These are phyloP conservation scores for Drosophila suzukii DNA, from an alignment of 1,140 invertebrate species.

Conservation along the genomic window DNA sequence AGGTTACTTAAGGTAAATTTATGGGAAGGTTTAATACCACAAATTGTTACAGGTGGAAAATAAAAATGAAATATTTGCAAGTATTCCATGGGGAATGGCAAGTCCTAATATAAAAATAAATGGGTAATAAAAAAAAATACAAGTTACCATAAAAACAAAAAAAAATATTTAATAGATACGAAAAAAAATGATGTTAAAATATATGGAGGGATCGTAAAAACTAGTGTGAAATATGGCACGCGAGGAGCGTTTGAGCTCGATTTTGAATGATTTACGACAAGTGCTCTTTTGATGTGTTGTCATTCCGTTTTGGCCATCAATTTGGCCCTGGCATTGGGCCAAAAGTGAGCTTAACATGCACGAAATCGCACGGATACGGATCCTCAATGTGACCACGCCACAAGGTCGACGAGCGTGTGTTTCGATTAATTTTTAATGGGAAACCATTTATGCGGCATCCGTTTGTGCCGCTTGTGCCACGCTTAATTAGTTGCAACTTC, in stretches of 20 bases:
- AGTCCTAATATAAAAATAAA: too few species aligned
- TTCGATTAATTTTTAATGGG: constrained; percentile 66
- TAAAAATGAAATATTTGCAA: too few species aligned
- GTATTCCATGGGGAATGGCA: too few species aligned
- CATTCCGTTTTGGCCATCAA: constrained; percentile 16
- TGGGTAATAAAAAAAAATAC: too few species aligned
- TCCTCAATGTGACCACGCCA: constrained; percentile 3
- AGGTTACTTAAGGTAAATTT: neutral
- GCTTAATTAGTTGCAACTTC: constrained; percentile 63
- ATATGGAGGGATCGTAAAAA: neutral
- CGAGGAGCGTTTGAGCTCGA: neutral
- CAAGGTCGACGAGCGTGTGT: constrained; percentile 9
- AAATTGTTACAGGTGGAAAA: too few species aligned
- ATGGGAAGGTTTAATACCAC: neutral
- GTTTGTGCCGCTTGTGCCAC: constrained; percentile 1
- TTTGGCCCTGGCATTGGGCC: neutral
- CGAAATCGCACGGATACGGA: neutral
- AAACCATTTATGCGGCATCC: constrained; percentile 49
- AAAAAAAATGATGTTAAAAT: neutral
- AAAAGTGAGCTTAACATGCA: constrained; percentile 13
- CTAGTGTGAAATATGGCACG: neutral
- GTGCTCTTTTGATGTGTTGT: neutral
- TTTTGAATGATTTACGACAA: constrained; percentile 9
- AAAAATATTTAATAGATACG: neutral
- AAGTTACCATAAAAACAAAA: neutral